These are phyloP conservation scores for Romanogobio albipinnatus DNA, from an alignment of 2,113 vertebrate species.

Conservation along the genomic window DNA sequence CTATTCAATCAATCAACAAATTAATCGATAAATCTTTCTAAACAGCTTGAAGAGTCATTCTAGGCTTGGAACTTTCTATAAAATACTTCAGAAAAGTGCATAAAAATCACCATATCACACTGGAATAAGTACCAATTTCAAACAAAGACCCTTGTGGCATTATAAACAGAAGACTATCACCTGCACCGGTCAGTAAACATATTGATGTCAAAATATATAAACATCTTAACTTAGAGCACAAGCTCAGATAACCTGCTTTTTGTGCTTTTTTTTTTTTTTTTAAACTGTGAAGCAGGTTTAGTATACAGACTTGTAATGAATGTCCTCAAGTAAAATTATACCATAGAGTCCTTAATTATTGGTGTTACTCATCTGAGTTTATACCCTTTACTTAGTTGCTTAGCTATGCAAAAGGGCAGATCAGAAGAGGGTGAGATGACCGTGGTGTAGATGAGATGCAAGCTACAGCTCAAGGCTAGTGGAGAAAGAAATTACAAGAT, in stretches of 20 bases:
- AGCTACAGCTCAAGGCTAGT: neutral
- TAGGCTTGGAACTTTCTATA: neutral
- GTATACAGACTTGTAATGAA: slow-evolving; percentile 14
- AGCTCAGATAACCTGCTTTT: neutral
- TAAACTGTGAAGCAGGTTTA: neutral
- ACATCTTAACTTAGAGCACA: neutral
- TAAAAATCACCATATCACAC: neutral
- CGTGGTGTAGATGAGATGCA: neutral
- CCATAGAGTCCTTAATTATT: neutral
- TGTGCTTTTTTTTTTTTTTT: too few relatives aligned
- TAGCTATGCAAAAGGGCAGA: neutral
- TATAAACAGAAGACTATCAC: neutral
- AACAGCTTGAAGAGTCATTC: neutral
- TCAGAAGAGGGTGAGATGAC: slow-evolving; percentile 24
- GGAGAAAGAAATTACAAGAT: neutral
- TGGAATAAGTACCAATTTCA: neutral
- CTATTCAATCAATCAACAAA: neutral
- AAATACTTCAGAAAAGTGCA: neutral
- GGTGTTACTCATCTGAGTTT: neutral
- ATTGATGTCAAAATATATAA: neutral
- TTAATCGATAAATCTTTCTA: neutral
- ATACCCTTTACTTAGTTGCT: slow-evolving; percentile 15
- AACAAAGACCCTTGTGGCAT: neutral
- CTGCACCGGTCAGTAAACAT: neutral
- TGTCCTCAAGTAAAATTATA: slow-evolving; percentile 23